Conservation (phyloP, 2,797 vertebrate genomes). For the Lithobates sylvaticus region DNA sequence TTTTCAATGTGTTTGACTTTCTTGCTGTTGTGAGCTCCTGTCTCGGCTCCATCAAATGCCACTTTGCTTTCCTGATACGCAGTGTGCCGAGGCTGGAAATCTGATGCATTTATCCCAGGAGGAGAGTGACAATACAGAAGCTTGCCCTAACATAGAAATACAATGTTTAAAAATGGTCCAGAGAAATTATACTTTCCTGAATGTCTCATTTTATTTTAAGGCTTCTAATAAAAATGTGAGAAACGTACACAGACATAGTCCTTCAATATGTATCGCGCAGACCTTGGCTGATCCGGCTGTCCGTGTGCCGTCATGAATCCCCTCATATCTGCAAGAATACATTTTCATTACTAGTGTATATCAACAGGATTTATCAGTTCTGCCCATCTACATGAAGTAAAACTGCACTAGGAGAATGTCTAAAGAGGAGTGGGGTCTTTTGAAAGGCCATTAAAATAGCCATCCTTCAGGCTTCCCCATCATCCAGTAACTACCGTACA, state of each 20-base stretch:
- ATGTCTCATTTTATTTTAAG: not conserved
- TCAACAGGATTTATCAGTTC: too few relatives aligned
- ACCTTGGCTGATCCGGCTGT: conserved; percentile 93
- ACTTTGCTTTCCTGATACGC: conserved; percentile 66
- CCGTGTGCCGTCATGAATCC: conserved; percentile 97
- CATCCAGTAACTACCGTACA: too few relatives aligned
- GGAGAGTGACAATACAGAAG: conserved; percentile 93
- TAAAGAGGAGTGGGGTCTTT: too few relatives aligned
- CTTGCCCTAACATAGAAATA: conserved; percentile 82
- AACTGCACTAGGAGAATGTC: too few relatives aligned
- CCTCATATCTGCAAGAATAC: conserved; percentile 85
- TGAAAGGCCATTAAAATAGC: too few relatives aligned
- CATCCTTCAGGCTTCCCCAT: too few relatives aligned
- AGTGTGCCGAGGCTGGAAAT: conserved; percentile 89
- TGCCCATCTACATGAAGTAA: too few relatives aligned
- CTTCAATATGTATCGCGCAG: conserved; percentile 94
- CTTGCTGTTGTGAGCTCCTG: conserved; percentile 63
- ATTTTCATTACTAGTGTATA: not conserved
- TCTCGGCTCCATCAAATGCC: conserved; percentile 34
- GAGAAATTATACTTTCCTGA: not conserved
- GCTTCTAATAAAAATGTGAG: not conserved
- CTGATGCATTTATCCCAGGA: conserved; percentile 78
- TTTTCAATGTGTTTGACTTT: conserved; percentile 90
- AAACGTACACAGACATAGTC: conserved; percentile 91
- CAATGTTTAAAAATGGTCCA: not conserved